Evolutionary conservation across 2,888 invertebrate genomes (phyloP), one percentile per base, ranked within the genome.

Genomic region (Trisateles emortualis): DNA sequence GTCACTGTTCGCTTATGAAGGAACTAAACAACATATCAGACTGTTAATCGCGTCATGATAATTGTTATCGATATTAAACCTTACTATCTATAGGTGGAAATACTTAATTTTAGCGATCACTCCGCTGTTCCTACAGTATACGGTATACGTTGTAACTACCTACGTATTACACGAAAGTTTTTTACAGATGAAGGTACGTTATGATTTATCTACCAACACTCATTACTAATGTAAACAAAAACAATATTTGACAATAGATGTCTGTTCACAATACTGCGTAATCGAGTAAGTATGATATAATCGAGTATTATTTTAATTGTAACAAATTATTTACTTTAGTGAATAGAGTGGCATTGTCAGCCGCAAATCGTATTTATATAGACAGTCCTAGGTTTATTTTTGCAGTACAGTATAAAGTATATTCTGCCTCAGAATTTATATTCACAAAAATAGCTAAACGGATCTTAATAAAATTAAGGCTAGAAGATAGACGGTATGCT

Each of bases 51-150:
- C 68, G 72, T 67, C 78, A 68, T 80, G 88, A 88, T 88, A 88
- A 88, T 88, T 87, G 83, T 87, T 88, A 88, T 88, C 88, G 77
- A 64, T 75, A 83, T 77, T 85, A 85, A 82, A 82, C 74, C 59
- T 63, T 64, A 64, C 75, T 83, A 84, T 84, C 82, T 77, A 59
- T 59, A 42, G 56, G 30, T 40, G 42, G 64, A 68, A 46, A 56
- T 75, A 51, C 49, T 65, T 59, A 48, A 60, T 53, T 53, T 52
- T 47, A 40, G 60, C 40, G 50, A 60, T 47, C 47, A 47, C 41
- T 22, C n/a, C 32, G 36, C 19, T 35, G 16, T 17, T 14, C 22
- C 40, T 40, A 6, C n/a, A 6, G 1, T 0, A 14, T 17, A 6
- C 35, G 14, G 30, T 1, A n/a, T 22, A 8, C 26, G 8, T 1